Evolutionary conservation across 53 echinoderm and acorn worm species (phyloP).

Genomic region (Paelopatides confundens): DNA sequence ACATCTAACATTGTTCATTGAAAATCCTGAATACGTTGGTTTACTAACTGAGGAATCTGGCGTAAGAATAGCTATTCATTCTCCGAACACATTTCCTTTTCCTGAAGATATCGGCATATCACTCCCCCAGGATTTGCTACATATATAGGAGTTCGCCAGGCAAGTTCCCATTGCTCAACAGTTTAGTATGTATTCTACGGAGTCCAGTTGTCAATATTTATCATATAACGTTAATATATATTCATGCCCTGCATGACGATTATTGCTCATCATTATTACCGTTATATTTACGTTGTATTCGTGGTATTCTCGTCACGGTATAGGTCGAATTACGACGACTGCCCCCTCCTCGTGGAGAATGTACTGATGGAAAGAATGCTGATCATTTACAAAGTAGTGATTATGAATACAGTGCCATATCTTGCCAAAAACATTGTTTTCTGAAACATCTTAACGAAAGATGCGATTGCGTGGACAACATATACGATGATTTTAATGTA

Average conservation of each 20-base stretch:
- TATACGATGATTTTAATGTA: slow-evolving; percentile 57
- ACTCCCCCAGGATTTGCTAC: slow-evolving; percentile 71
- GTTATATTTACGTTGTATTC: too few species aligned
- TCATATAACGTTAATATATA: too few species aligned
- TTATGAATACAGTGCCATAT: slow-evolving; percentile 59
- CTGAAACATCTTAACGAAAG: slow-evolving; percentile 56
- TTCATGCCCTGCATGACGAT: too few species aligned
- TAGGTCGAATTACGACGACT: slow-evolving; percentile 48
- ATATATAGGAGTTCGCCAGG: slow-evolving; percentile 78
- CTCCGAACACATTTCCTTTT: slow-evolving; percentile 28
- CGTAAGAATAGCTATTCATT: slow-evolving; percentile 49
- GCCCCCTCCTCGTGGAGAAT: slow-evolving; percentile 55
- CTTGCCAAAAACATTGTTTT: slow-evolving; percentile 69
- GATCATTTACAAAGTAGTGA: slow-evolving; percentile 21
- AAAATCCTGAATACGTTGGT: slow-evolving; percentile 88
- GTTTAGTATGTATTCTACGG: too few species aligned
- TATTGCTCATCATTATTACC: too few species aligned
- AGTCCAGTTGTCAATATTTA: too few species aligned
- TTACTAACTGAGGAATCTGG: slow-evolving; percentile 78
- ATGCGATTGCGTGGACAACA: slow-evolving; percentile 82
- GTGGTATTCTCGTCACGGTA: too few species aligned
- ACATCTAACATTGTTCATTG: slow-evolving; percentile 85
- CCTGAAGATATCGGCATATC: slow-evolving; percentile 83
- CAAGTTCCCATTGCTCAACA: too few species aligned
- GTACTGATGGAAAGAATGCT: slow-evolving; percentile 54